Evolutionary conservation across 2,797 vertebrate genomes (phyloP).

Genomic region (Ficedula albicollis): DNA sequence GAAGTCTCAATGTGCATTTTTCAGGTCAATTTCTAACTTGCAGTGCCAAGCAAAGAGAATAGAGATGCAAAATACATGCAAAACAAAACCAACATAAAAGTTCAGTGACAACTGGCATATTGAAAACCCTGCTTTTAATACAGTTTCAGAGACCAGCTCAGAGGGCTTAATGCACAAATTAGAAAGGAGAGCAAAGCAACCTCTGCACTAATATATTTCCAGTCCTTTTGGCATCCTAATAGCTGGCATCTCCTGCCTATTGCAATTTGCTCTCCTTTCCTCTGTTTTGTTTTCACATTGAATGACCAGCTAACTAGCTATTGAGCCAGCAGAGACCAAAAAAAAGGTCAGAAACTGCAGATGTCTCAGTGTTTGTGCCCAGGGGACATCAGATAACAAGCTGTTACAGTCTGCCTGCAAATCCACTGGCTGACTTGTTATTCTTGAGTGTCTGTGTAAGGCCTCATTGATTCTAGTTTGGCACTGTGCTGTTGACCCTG

Average conservation of each 20-base stretch:
- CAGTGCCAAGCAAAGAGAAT: background rate
- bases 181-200: background rate
- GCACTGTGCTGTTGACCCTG: conserved; percentile 1
- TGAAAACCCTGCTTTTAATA: background rate
- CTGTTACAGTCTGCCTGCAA: conserved; percentile 12
- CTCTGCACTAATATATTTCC: background rate
- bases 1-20: background rate
- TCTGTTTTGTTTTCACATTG: background rate
- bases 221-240: background rate
- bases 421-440: conserved; percentile 27
- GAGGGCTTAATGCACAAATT: background rate
- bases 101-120: background rate
- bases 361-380: conserved; percentile 43
- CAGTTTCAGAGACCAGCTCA: background rate
- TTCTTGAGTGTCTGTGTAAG: background rate
- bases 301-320: conserved; percentile 41
- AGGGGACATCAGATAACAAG: conserved; percentile 54
- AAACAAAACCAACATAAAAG: conserved; percentile 23
- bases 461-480: background rate
- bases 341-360: conserved; percentile 27
- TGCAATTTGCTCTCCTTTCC: background rate
- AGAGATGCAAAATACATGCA: conserved; percentile 12
- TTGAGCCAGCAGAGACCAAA: background rate
- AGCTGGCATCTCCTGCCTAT: background rate
- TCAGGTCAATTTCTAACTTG: conserved; percentile 24